phyloP scores from a whole-genome alignment of 2,797 vertebrate genomes.

The Epinephelus awoara region DNA sequence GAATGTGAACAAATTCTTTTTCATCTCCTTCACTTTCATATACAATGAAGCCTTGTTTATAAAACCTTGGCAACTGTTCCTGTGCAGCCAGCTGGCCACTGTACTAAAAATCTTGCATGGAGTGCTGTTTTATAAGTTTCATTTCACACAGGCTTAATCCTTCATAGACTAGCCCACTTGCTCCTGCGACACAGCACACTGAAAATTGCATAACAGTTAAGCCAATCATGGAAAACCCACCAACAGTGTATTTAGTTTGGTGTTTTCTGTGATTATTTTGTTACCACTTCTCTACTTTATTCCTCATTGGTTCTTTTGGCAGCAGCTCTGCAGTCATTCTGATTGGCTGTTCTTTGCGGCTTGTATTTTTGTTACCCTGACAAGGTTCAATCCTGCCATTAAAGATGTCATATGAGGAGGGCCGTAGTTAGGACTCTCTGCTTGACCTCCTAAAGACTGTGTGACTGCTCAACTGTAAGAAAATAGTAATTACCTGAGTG shows the following conservation, averaged over 20 bases:
- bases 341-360: neutral
- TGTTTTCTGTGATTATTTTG: constrained; percentile 6
- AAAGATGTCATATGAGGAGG: neutral
- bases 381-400: neutral
- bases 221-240: neutral
- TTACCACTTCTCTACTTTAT: neutral
- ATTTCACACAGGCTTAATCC: constrained; percentile 32
- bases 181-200: constrained; percentile 8
- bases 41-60: constrained; percentile 14
- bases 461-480: neutral
- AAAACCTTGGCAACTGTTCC: constrained; percentile 30
- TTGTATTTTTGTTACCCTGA: neutral
- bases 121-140: constrained; percentile 27
- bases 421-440: neutral
- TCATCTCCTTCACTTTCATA: neutral
- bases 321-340: neutral
- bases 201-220: constrained; percentile 18
- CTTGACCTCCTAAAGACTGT: neutral
- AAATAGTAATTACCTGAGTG: neutral
- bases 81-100: constrained; percentile 27
- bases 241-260: neutral
- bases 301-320: neutral
- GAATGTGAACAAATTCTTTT: neutral
- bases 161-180: constrained; percentile 35
- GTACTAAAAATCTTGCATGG: constrained; percentile 23